Evolutionary conservation across 2,888 invertebrate genomes (phyloP).

Genomic region (Volucella inflata): DNA sequence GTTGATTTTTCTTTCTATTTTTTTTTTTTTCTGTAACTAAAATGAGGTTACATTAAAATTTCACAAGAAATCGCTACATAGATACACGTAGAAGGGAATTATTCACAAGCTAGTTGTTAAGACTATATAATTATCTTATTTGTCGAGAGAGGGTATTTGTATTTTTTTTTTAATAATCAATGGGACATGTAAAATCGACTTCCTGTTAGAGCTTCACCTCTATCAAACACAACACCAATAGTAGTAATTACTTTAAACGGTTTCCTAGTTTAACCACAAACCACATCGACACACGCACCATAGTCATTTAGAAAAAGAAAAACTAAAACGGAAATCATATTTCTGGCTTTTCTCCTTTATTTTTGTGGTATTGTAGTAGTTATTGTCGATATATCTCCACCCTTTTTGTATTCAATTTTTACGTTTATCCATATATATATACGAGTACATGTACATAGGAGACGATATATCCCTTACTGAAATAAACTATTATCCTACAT

Average conservation of each 20-base stretch:
- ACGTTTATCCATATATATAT: constrained; percentile 52
- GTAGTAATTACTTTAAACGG: constrained; percentile 60
- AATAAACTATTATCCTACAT: constrained; percentile 53
- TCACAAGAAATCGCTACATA: constrained; percentile 8
- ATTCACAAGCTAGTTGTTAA: constrained; percentile 45
- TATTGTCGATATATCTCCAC: neutral
- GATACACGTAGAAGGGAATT: constrained; percentile 15
- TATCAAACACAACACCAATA: constrained; percentile 15
- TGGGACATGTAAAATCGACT: constrained; percentile 9
- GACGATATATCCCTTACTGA: constrained; percentile 52
- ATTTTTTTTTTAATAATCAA: neutral
- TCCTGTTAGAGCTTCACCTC: neutral
- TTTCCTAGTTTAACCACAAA: constrained; percentile 44
- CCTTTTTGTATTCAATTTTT: neutral
- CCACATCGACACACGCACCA: constrained; percentile 61
- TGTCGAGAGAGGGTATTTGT: neutral
- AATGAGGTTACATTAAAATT: constrained; percentile 21
- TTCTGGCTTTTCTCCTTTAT: constrained; percentile 3
- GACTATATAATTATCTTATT: neutral
- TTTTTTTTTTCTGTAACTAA: neutral
- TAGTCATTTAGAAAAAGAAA: constrained; percentile 31
- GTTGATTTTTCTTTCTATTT: constrained; percentile 20
- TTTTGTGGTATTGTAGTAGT: neutral
- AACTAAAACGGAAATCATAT: constrained; percentile 36
- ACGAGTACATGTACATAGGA: neutral